A percentile compares a stretch with the other conserved stretches of the same genome.
Evolutionary conservation across 2,113 vertebrate genomes (phyloP).

Genomic region (Brachyhypopomus gauderio): DNA sequence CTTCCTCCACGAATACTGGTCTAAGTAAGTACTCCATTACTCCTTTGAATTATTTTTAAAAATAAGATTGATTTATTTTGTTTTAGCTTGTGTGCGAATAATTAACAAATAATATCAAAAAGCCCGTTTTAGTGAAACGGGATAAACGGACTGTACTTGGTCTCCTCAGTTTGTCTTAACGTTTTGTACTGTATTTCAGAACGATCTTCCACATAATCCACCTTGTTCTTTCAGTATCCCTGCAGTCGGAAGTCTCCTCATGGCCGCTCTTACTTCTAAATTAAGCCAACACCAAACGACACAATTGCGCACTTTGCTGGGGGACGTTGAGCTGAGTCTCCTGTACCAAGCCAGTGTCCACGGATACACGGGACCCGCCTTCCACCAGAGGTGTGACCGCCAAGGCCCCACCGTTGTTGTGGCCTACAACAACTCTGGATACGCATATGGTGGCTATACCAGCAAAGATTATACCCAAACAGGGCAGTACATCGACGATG

Average conservation of each 20-base stretch:
- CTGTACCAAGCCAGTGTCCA: slow-evolving; percentile 68
- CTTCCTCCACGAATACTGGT: no score
- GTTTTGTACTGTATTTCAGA: no score
- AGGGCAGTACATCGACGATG: slow-evolving; percentile 45
- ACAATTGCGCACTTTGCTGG: neutral
- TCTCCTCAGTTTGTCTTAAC: no score
- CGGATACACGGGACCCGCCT: slow-evolving; percentile 49
- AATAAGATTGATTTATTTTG: no score
- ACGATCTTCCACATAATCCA: neutral
- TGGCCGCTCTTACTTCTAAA: neutral
- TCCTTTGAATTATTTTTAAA: no score
- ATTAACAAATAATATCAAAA: no score
- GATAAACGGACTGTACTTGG: no score
- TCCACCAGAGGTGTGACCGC: slow-evolving; percentile 64
- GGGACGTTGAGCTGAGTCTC: slow-evolving; percentile 50
- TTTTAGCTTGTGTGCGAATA: no score
- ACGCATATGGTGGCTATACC: slow-evolving; percentile 68
- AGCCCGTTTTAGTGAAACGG: no score
- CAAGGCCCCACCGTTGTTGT: slow-evolving; percentile 65
- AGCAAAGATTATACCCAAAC: slow-evolving; percentile 55
- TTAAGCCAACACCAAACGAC: neutral
- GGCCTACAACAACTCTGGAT: slow-evolving; percentile 66
- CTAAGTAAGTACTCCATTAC: no score
- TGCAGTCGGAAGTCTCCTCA: neutral
- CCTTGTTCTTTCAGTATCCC: neutral